Percentiles rank a stretch among this genome's conserved stretches.
Evolutionary conservation across 2,888 invertebrate genomes (phyloP).

Genomic region (Trichopria drosophilae): DNA sequence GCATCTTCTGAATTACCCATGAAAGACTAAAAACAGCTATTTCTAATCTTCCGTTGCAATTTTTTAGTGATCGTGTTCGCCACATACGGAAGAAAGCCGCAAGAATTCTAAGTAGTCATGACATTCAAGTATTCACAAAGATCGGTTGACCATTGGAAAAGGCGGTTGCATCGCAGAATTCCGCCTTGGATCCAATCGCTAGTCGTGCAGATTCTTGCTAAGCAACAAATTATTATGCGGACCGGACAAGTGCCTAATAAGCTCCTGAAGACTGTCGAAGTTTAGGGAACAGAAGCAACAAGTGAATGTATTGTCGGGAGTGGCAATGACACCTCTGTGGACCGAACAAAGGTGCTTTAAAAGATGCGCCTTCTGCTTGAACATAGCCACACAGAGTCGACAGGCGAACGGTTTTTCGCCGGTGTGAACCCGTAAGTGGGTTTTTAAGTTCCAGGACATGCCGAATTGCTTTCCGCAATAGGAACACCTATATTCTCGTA

Average conservation of each 20-base stretch:
- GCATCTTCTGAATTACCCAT: too few relatives aligned
- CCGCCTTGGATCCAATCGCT: conserved; percentile 50
- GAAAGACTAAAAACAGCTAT: too few relatives aligned
- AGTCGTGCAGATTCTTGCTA: conserved; percentile 83
- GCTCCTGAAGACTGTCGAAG: conserved; percentile 83
- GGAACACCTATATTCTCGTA: conserved; percentile 84
- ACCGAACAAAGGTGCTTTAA: conserved; percentile 87
- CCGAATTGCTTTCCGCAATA: conserved; percentile 90
- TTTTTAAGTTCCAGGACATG: conserved; percentile 91
- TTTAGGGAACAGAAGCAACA: conserved; percentile 87
- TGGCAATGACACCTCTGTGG: conserved; percentile 84
- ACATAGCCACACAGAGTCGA: conserved; percentile 87
- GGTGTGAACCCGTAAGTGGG: conserved; percentile 83
- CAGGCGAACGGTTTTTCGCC: conserved; percentile 90
- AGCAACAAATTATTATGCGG: conserved; percentile 85
- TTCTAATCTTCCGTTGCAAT: too few relatives aligned
- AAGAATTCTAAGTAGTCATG: not conserved
- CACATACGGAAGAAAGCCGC: too few relatives aligned
- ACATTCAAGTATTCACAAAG: conserved; percentile 1
- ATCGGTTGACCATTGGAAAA: too few relatives aligned
- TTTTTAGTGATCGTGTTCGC: too few relatives aligned
- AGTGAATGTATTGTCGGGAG: conserved; percentile 77
- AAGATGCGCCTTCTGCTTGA: conserved; percentile 87
- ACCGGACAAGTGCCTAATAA: conserved; percentile 83
- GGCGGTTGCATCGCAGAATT: conserved; percentile 37